Conservation (phyloP, 2,797 vertebrate genomes). For the Cirrhinus mrigala region DNA sequence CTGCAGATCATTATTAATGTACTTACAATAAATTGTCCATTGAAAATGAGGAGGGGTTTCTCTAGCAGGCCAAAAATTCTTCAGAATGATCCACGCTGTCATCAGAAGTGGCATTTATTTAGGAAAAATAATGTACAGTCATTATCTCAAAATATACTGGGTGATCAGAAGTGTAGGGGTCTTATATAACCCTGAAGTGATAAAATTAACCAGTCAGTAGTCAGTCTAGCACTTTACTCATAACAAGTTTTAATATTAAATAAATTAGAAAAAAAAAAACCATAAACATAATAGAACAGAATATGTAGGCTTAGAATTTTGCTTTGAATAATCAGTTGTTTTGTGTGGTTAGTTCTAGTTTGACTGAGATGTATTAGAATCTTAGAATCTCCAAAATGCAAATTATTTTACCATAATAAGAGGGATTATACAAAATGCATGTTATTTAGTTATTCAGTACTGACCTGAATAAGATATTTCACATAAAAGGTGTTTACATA, state of each 20-base stretch:
- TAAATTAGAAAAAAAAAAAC: no score
- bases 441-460: no score
- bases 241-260: no score
- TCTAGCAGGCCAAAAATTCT: neutral
- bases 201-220: neutral
- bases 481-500: no score
- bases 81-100: neutral
- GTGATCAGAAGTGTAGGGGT: neutral
- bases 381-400: no score
- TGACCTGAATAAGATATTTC: no score
- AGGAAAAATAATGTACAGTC: neutral
- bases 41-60: neutral
- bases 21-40: constrained; percentile 34
- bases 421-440: no score
- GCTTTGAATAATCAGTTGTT: neutral
- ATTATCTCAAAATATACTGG: neutral
- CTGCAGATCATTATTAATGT: neutral
- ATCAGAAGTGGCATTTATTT: neutral
- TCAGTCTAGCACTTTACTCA: no score
- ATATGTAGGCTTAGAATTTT: no score
- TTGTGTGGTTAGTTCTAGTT: neutral
- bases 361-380: neutral
- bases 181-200: neutral
- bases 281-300: no score
- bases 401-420: no score